Conservation (phyloP, 2,888 invertebrate species). For the Schrankia costaestrigalis region DNA sequence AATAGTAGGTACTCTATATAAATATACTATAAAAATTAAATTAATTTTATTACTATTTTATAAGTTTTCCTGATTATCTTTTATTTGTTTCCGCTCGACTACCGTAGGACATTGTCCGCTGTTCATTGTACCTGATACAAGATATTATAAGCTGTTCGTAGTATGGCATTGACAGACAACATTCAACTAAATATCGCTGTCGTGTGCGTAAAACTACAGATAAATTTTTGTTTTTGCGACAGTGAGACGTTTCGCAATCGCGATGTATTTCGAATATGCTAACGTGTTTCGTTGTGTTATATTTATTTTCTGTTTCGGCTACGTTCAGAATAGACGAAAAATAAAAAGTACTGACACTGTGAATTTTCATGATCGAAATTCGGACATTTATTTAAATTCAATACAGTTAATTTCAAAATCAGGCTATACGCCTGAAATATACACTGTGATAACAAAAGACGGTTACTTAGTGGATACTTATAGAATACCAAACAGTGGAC, state of each 20-base stretch:
- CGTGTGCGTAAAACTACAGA: constrained; percentile 25
- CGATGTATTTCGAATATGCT: constrained; percentile 37
- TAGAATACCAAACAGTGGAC: constrained; percentile 56
- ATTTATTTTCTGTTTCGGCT: constrained; percentile 37
- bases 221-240: constrained; percentile 35
- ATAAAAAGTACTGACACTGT: constrained; percentile 19
- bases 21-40: too few species aligned
- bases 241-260: constrained; percentile 38
- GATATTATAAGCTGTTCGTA: constrained; percentile 23
- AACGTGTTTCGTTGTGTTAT: constrained; percentile 32
- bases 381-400: constrained; percentile 55
- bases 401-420: constrained; percentile 55
- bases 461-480: constrained; percentile 56
- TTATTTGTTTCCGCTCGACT: constrained; percentile 13
- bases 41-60: too few species aligned
- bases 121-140: constrained; percentile 33
- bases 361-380: constrained; percentile 34
- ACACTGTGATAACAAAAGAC: constrained; percentile 57
- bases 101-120: constrained; percentile 32
- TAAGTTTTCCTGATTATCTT: not conserved
- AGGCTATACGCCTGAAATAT: constrained; percentile 46
- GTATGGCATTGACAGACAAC: constrained; percentile 43
- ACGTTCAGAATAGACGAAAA: constrained; percentile 28
- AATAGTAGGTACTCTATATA: too few species aligned
- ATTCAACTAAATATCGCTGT: constrained; percentile 30